phyloP scores from a whole-genome alignment of 2,888 invertebrate genomes.

The Melanostoma scalare region DNA sequence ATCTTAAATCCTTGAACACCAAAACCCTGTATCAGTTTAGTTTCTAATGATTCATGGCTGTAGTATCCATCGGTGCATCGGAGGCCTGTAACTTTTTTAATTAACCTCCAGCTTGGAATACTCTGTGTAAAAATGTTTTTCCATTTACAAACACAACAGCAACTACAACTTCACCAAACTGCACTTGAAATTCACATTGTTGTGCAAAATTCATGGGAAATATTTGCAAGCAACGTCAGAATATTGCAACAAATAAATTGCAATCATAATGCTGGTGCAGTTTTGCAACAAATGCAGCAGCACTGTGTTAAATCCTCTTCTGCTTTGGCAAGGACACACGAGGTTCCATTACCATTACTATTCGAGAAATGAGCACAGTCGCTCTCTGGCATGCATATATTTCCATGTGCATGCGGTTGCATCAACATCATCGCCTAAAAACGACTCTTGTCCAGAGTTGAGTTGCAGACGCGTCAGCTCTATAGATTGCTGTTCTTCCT shows the following conservation, averaged over 20 bases:
- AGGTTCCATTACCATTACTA: conserved; percentile 68
- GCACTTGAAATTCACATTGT: conserved; percentile 54
- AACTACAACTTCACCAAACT: conserved; percentile 25
- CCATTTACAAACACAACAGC: not conserved
- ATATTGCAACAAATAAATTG: conserved; percentile 72
- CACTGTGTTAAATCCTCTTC: conserved; percentile 48
- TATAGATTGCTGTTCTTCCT: not conserved
- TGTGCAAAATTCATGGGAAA: conserved; percentile 49
- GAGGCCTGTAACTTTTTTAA: conserved; percentile 64
- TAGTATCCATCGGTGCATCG: conserved; percentile 21
- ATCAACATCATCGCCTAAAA: conserved; percentile 68
- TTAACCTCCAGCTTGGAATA: conserved; percentile 49
- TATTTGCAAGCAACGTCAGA: conserved; percentile 63
- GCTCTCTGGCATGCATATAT: conserved; percentile 58
- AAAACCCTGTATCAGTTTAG: not conserved
- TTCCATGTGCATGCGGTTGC: conserved; percentile 71
- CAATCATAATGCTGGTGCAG: conserved; percentile 65
- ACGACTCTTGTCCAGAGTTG: conserved; percentile 32
- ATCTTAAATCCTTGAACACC: no score
- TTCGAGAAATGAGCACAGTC: conserved; percentile 56
- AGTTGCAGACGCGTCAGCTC: conserved; percentile 23
- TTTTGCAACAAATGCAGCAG: conserved; percentile 32
- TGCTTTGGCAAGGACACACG: conserved; percentile 69
- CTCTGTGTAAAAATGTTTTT: conserved; percentile 29
- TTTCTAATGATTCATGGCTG: conserved; percentile 32